Evolutionary conservation across 1,140 invertebrate species (phyloP), one percentile per base, ranked within the genome.

Genomic region (Sminthurides bifidus): DNA sequence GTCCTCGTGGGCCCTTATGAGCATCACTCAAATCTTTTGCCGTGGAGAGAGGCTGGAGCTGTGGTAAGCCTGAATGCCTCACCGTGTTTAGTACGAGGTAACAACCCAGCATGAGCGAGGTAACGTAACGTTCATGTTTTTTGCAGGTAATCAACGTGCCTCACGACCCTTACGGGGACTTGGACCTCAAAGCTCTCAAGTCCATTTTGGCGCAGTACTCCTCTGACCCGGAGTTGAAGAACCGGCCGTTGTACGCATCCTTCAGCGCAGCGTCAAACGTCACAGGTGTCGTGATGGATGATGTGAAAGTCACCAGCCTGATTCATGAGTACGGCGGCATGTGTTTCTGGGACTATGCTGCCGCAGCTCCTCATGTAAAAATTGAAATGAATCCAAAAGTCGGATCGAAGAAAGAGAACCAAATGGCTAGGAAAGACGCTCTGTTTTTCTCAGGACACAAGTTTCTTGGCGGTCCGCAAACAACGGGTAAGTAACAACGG

Each of bases 391-490:
- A 93, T 68, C 87, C 89, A 2, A 70, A 77, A 54, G 69, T 82
- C 45, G 73, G 78, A 2, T 78, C 78, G 27, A 80, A 82, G 26
- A 35, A 37, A 60, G 74, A 79, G 48, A 77, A 81, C 62, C 77
- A 78, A 26, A 74, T 81, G 49, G 81, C 83, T 4, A 79, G 81
- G 68, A 92, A 93, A 68, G 91, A 94, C 74, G 89, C 87, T 1
- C 77, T 93, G 41, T 92, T 88, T 68, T 89, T 93, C 67, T 88
- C 88, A 26, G 82, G 84, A 31, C 88, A 92, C 72, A 92, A 92
- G 69, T 92, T 93, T 70, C 76, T 91, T 37, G 91, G 91, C 1
- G 91, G 90, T 8, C 81, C 87, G 0, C 85, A 89, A 66, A 88
- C 87, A 14, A 87, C 89, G 5, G 83, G 80, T 72, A 51, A 53